These are phyloP conservation scores for Anolis carolinensis DNA, from an alignment of 2,113 vertebrate species.

Conservation along the genomic window DNA sequence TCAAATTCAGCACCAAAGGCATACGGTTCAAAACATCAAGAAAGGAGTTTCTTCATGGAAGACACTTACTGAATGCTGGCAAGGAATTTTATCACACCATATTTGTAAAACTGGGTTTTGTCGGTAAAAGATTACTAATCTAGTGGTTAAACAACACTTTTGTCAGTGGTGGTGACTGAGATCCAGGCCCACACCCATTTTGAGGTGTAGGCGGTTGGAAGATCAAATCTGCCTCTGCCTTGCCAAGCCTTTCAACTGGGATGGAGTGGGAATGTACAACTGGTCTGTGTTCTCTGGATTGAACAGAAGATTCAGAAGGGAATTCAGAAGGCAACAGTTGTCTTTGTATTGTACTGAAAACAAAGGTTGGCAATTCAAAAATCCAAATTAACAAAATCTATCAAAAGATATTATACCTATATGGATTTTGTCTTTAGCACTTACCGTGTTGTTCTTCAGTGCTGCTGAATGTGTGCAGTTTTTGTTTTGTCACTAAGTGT, in stretches of 20 bases:
- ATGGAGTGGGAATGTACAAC: neutral
- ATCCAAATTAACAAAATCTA: neutral
- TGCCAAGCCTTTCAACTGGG: neutral
- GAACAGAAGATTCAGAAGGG: neutral
- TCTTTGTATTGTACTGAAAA: no score
- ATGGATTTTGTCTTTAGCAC: neutral
- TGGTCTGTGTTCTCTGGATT: neutral
- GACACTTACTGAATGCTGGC: neutral
- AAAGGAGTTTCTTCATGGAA: neutral
- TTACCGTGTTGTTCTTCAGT: neutral
- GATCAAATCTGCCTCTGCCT: neutral
- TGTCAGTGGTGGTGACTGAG: neutral
- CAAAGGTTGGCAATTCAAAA: neutral
- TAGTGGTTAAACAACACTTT: neutral
- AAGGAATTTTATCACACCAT: neutral
- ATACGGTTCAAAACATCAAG: neutral
- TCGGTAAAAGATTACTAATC: neutral
- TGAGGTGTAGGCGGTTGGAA: neutral
- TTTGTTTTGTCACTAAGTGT: neutral
- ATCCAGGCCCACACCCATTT: neutral
- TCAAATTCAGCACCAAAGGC: neutral
- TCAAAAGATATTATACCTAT: neutral
- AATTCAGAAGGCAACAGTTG: neutral
- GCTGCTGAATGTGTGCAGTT: neutral
- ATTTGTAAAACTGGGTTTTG: neutral